Evolutionary conservation across 2,113 vertebrate species (phyloP), one percentile per base, ranked within the genome.

Genomic region (Pollachius pollachius): DNA sequence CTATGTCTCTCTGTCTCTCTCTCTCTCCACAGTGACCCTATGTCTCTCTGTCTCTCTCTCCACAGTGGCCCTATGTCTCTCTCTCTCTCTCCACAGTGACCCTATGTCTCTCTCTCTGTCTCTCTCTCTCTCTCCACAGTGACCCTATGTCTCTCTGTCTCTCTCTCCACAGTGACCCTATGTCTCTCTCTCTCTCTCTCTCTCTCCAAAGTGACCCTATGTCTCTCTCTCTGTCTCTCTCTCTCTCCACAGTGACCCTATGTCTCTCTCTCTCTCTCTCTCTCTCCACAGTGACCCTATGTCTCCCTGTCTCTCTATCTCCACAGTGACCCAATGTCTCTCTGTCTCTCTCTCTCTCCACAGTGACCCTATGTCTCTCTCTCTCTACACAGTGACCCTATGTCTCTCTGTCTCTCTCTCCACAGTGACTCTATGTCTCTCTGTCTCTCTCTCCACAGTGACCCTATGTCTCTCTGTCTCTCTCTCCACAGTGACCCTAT

Each of bases 171-270:
- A 30, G 30, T 30, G 30, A 30, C 16, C 3, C 60, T 76, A 16
- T 64, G 12, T 69, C 12, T 62, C 61, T 71, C 23, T 34, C 9
- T 72, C 21, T 34, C 9, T 72, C 21, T 41, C 37, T 41, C 37
- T 41, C 37, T 41, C 21, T 23, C 21, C 21, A 23, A 1, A 23
- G 21, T 23, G 30, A 30, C 30, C 61, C 57, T 11, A 4, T 52
- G 25, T 17, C 63, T 52, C 25, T 11, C 21, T 41, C n/a, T 18
- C 12, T 62, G 6, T 5, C 59, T 23, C 21, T 23, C 21, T 7
- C 15, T 15, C 52, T 15, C 25, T 37, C 64, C 16, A 15, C 83
- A 99, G 97, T 82, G 97, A 98, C 75, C 92, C 95, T 3, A 89
- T 90, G 17, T 9, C 41, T 48, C 41, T 48, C 41, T 30, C 30